Percentiles rank a stretch among this genome's conserved stretches.
These are phyloP conservation scores for Tolmerus cingulatus DNA, from an alignment of 2,888 invertebrate genomes.

Conservation along the genomic window DNA sequence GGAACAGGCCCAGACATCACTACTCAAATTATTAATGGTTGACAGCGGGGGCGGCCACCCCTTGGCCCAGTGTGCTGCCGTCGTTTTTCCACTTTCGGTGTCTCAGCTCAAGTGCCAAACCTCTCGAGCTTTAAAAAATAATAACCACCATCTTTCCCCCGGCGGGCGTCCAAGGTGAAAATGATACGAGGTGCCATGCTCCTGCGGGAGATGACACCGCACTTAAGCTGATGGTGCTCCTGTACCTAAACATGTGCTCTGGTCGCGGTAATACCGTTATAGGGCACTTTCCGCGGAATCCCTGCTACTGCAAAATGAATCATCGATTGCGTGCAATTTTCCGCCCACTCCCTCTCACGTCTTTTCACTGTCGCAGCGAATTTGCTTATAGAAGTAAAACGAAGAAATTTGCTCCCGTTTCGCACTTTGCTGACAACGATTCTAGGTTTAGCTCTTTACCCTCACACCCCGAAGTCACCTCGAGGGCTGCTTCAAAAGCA, in stretches of 20 bases:
- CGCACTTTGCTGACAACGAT: not conserved
- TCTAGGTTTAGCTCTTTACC: not conserved
- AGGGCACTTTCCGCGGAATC: not conserved
- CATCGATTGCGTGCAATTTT: not conserved
- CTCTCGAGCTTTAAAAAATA: constrained; percentile 27
- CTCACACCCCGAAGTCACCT: not conserved
- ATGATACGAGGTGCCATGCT: not conserved
- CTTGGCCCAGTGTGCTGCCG: not conserved
- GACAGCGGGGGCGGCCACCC: not conserved
- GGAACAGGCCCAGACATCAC: constrained; percentile 38
- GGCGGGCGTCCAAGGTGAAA: not conserved
- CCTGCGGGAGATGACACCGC: not conserved
- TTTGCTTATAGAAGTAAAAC: not conserved
- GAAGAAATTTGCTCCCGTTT: not conserved
- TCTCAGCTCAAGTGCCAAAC: constrained; percentile 35
- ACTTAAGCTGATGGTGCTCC: not conserved
- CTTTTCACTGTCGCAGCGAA: not conserved
- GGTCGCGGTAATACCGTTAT: constrained; percentile 1
- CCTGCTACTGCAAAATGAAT: not conserved
- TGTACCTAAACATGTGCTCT: not conserved
- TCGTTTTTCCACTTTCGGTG: not conserved
- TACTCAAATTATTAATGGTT: constrained; percentile 44
- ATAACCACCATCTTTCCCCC: not conserved
- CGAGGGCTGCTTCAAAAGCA: not conserved
- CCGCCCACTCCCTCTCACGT: not conserved